Evolutionary conservation across 2,888 invertebrate genomes (phyloP), one percentile per base, ranked within the genome.

Genomic region (Metellina segmentata): DNA sequence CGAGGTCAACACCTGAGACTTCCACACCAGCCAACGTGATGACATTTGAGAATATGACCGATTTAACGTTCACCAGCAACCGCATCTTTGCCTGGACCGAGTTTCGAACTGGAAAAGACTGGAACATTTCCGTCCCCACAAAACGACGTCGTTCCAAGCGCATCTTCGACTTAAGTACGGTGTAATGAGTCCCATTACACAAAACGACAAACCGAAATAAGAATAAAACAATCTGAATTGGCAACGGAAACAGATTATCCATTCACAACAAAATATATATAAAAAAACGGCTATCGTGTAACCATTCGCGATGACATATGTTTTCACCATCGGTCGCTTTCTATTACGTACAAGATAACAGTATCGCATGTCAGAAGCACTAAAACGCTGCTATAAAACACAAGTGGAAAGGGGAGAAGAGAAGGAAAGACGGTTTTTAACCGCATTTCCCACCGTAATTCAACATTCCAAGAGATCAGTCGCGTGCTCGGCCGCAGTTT

Each of bases 401-500:
- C 6, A 16, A 9, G 61, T 61, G 61, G 11, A 5, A 61, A 61
- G 11, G 9, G 9, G 16, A 61, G 34, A 34, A 34, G 34, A 4
- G 34, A 34, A 34, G 34, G 13, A 34, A 4, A 4, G 34, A 34
- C 1, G 34, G 13, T 61, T 61, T 61, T 61, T 34, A 34, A 34
- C 34, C 34, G 34, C 34, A 34, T 34, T 61, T 61, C 61, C 61
- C 61, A 13, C 74, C 53, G 34, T 79, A 16, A 53, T 61, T 79
- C 13, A 34, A 13, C 13, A 8, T 79, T 79, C 61, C 7, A 61
- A 61, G 34, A 13, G 13, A 61, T 51, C 77, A 19, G 77, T 13
- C 61, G 79, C 79, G 79, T 79, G 79, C 34, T 34, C 6, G 7
- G 6, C 9, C 19, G 61, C 79, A 79, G 79, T 79, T 79, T 53